Conservation (phyloP, 2,888 invertebrate species). For the Spodoptera picta region DNA sequence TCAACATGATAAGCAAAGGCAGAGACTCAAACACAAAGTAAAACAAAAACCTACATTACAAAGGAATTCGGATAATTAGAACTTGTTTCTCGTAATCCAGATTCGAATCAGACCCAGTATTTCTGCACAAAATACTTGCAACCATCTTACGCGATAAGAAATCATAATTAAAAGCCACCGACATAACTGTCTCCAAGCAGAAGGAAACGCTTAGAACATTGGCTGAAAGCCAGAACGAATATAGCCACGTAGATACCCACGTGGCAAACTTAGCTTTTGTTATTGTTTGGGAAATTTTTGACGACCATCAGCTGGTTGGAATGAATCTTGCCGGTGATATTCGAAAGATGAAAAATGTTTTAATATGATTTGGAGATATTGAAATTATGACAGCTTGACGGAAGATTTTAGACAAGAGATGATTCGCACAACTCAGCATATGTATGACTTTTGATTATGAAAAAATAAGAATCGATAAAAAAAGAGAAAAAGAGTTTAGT, state of each 20-base stretch:
- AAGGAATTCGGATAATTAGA: slow-evolving; percentile 2
- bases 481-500: no score
- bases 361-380: not conserved
- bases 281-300: slow-evolving; percentile 56
- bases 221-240: slow-evolving; percentile 59
- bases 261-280: slow-evolving; percentile 54
- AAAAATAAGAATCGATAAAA: no score
- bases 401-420: no score
- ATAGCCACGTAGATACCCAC: slow-evolving; percentile 53
- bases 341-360: not conserved
- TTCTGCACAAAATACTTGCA: slow-evolving; percentile 4
- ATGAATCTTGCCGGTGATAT: slow-evolving; percentile 16
- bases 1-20: no score
- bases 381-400: no score
- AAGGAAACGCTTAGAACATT: slow-evolving; percentile 57
- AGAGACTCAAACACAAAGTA: no score
- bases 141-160: slow-evolving; percentile 28
- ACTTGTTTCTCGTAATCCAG: not conserved
- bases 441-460: no score
- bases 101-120: slow-evolving; percentile 3
- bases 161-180: slow-evolving; percentile 55
- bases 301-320: slow-evolving; percentile 44
- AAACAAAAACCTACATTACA: not conserved
- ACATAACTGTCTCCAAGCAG: slow-evolving; percentile 52
- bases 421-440: no score